Percentiles rank a stretch among this genome's conserved stretches.
Evolutionary conservation across 2,113 vertebrate species (phyloP).

Genomic region (Engraulis encrasicolus): DNA sequence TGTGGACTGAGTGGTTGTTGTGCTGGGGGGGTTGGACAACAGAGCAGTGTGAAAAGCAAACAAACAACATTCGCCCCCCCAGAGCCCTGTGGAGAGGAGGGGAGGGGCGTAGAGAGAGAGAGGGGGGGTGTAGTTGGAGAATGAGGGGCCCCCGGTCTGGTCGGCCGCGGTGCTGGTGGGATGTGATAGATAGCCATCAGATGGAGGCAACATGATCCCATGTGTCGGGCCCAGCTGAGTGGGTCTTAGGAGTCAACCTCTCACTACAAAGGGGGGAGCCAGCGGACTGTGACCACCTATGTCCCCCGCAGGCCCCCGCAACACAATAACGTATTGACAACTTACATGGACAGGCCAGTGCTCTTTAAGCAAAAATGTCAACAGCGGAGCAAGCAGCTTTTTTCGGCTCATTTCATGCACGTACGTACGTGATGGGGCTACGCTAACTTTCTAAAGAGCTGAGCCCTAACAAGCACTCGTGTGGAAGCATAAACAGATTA

Average conservation of each 20-base stretch:
- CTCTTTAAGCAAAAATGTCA: neutral
- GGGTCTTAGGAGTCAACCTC: neutral
- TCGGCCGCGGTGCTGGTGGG: neutral
- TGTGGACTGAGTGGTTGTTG: neutral
- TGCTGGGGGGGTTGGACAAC: slow-evolving; percentile 20
- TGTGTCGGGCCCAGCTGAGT: neutral
- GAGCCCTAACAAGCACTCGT: neutral
- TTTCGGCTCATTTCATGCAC: neutral
- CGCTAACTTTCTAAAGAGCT: neutral
- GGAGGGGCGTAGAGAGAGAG: neutral
- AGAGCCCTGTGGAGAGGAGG: neutral
- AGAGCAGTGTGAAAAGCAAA: slow-evolving; percentile 31
- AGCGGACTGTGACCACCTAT: neutral
- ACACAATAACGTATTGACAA: neutral
- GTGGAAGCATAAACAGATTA: neutral
- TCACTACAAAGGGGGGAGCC: neutral
- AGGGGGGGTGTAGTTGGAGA: too few relatives aligned
- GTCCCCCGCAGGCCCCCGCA: too few relatives aligned
- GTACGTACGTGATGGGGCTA: too few relatives aligned
- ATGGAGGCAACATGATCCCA: neutral
- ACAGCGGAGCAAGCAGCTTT: too few relatives aligned
- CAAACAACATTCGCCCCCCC: neutral
- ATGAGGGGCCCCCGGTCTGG: too few relatives aligned
- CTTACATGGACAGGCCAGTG: neutral
- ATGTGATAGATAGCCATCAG: neutral